Base-by-base conservation (phyloP, 2,113 vertebrate genomes). In the Caloenas nicobarica region DNA sequence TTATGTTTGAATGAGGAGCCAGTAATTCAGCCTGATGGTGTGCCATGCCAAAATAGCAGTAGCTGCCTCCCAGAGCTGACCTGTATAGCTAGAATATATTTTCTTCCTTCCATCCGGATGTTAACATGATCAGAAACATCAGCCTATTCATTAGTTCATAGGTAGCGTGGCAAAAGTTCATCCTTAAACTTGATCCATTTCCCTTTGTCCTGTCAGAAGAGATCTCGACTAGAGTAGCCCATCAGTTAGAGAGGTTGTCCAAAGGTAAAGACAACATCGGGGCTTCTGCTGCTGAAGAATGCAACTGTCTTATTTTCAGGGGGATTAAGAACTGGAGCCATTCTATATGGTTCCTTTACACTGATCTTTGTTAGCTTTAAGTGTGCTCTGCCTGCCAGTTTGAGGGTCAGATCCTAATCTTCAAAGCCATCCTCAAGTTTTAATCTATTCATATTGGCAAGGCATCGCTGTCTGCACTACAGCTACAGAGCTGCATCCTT, bases 31-130 rank as follows among this genome's bases (percentile, higher is more conserved):
- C 86, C 91, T 77, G 90, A 70, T 42, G 42, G 25, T 62, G 51
- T 74, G 26, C 38, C 2, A 0, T 72, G 74, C 79, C 92, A 91
- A 53, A 91, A 64, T 40, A 77, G n/a, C 56, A 80, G 71, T 50
- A 94, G 71, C 79, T 91, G 70, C 74, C 44, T 90, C 76, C 19
- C 58, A 65, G 71, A 76, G 34, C 81, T 77, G 69, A 46, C 62
- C 81, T 72, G 16, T 11, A 3, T 34, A 80, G 57, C 40, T 73
- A 79, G n/a, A 72, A 86, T 88, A 23, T 50, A 84, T 94, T 91
- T 94, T 94, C 71, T 80, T 85, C 65, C 29, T 85, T 94, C 92
- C 36, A 57, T 57, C 54, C 92, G 94, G 88, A 90, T 91, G 85
- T 86, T 91, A 78, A 53, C 80, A 34, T 73, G 50, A 83, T 93